Evolutionary conservation across 2,888 invertebrate species (phyloP).

Genomic region (Stenodera caucasica): DNA sequence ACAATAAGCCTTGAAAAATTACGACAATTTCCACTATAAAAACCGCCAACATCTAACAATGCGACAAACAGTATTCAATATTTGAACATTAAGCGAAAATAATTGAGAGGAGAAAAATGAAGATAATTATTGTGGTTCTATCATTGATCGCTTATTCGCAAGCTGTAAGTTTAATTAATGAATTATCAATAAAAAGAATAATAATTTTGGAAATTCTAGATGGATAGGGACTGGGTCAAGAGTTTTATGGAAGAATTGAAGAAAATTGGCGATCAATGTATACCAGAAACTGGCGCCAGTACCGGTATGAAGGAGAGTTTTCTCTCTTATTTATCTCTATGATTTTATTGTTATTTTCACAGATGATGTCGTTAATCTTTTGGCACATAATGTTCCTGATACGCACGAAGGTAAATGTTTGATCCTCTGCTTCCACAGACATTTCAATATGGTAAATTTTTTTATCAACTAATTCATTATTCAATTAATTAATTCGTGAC

Average conservation of each 20-base stretch:
- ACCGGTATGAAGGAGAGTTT: too few species aligned
- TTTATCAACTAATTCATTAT: background rate
- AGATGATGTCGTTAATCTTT: constrained; percentile 19
- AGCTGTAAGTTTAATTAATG: too few species aligned
- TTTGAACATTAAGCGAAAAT: background rate
- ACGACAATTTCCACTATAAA: constrained; percentile 17
- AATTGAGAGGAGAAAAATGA: constrained; percentile 28
- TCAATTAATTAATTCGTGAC: background rate
- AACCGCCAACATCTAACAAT: constrained; percentile 9
- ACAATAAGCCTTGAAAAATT: constrained; percentile 14
- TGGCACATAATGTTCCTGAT: constrained; percentile 20
- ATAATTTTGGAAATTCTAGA: constrained; percentile 12
- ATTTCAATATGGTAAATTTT: constrained; percentile 17
- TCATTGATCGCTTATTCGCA: constrained; percentile 18
- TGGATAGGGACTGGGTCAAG: constrained; percentile 15
- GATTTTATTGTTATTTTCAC: background rate
- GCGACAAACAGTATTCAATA: constrained; percentile 5
- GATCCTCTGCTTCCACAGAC: constrained; percentile 24
- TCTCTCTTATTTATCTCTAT: too few species aligned
- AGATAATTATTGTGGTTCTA: constrained; percentile 25
- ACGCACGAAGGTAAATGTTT: constrained; percentile 29
- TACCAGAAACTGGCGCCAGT: constrained; percentile 15
- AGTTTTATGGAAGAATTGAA: constrained; percentile 16
- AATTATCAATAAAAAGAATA: too few species aligned
- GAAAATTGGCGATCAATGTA: constrained; percentile 14